Evolutionary conservation across 2,888 invertebrate genomes (phyloP), one percentile per base, ranked within the genome.

Genomic region (Deilephila elpenor): DNA sequence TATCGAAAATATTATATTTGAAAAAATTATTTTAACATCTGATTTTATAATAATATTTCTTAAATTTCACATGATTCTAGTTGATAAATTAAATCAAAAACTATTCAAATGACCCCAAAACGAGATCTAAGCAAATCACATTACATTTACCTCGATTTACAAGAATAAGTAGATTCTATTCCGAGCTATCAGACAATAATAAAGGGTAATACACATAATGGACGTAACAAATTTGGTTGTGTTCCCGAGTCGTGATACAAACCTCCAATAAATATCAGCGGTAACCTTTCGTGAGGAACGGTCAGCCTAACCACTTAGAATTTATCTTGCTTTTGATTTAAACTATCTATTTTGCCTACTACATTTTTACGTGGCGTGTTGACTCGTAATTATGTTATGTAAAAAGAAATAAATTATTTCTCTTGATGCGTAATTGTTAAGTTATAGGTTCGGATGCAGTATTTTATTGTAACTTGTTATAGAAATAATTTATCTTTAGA

Each of bases 261-360:
- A 77, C 75, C 72, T 74, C 73, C 83, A 78, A 88, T 88, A 87
- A 88, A 87, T 86, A 87, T 86, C 82, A 80, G 79, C 76, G 79
- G 82, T 88, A 85, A 88, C 88, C 89, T 88, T 86, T 88, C 87
- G 87, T 88, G 88, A 88, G 83, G 85, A 85, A 77, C 82, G 77
- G 74, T 76, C 83, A 79, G 83, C 77, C 82, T 83, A 81, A 78
- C 86, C 88, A 88, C 87, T 86, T 86, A 83, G 80, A 80, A 79
- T 83, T 86, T 87, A 87, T 88, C 85, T 83, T 76, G 77, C 73
- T 77, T 81, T 78, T 78, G 80, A 80, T 84, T 81, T 82, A 78
- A 77, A 77, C 80, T 78, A 82, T 83, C 67, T 67, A 67, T 82
- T 86, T 82, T 80, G 79, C 81, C 83, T 79, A 83, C 81, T 79